A percentile compares a stretch with the other conserved stretches of the same genome.
These are phyloP conservation scores for Hippocampus kuda DNA, from an alignment of 2,797 vertebrate species.

Conservation along the genomic window DNA sequence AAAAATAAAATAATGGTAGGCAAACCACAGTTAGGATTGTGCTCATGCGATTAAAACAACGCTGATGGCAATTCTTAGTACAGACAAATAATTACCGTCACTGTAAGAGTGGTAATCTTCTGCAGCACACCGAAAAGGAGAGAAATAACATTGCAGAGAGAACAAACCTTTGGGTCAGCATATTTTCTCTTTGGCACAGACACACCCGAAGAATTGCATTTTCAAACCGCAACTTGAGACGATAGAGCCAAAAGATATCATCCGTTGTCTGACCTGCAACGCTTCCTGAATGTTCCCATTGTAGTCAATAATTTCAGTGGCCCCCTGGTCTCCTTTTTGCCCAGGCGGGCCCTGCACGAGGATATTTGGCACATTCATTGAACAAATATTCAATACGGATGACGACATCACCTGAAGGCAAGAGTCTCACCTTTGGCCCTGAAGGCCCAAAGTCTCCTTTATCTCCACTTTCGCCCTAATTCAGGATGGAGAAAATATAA, in stretches of 20 bases:
- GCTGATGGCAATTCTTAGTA: conserved; percentile 41
- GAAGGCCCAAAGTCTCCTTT: conserved; percentile 77
- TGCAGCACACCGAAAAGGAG: conserved; percentile 68
- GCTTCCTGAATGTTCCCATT: conserved; percentile 97
- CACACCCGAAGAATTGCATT: neutral
- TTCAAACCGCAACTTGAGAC: neutral
- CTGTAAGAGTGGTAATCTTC: conserved; percentile 98
- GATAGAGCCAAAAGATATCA: neutral
- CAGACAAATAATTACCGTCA: conserved; percentile 85
- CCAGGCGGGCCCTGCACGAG: conserved; percentile 81
- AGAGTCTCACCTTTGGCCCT: conserved; percentile 76
- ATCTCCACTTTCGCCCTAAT: conserved; percentile 84
- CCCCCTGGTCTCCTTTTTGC: conserved; percentile 91
- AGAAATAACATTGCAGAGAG: conserved; percentile 56
- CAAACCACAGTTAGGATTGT: conserved; percentile 15
- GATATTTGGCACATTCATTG: neutral
- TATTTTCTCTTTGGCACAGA: conserved; percentile 19
- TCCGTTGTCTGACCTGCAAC: conserved; percentile 76
- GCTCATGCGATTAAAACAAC: conserved; percentile 51
- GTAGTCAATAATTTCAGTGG: conserved; percentile 97
- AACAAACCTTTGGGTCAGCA: conserved; percentile 40
- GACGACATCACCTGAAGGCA: neutral
- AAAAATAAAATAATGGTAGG: neutral
- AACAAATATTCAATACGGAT: neutral
- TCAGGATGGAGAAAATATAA: conserved; percentile 5